Evolutionary conservation across 1,140 invertebrate genomes (phyloP), one percentile per base, ranked within the genome.

Genomic region (Drosophila lowei): DNA sequence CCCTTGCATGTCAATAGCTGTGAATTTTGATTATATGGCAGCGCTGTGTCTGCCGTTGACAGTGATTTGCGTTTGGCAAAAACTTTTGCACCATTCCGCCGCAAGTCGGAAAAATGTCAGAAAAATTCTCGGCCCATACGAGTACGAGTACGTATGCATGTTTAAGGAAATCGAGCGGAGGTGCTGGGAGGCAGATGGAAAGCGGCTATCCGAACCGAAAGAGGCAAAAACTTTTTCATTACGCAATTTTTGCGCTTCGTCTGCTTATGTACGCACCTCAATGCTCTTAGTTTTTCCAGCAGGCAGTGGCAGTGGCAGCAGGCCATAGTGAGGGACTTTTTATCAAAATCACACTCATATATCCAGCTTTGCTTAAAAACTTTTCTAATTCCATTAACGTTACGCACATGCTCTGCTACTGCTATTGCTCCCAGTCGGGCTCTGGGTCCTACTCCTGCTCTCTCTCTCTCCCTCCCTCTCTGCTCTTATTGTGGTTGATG

Each of bases 311-410:
- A 30, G 3, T 30, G 30, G 8, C 30, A 30, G 23, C 8, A 23
- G 42, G 44, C 15, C 74, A 72, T 46, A 48, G 46, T 65, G 25
- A 34, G 53, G 16, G 60, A 76, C 43, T 79, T 76, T 79, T 85
- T 84, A 78, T 75, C 58, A 79, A 72, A 85, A 77, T 81, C 77
- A 78, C 78, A 75, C 73, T 50, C 68, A 79, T 64, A 72, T 74
- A 72, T 83, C 59, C 47, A 44, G 77, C 70, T 71, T 88, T 88
- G 81, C 83, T 75, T 81, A 75, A 88, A 86, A 86, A 86, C 66
- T 86, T 86, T 86, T 86, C 83, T 86, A 86, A 86, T 86, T 86
- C 83, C 83, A 86, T 86, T 86, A 86, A 88, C 79, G 83, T 79
- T 72, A 88, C 83, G 78, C 83, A 86, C 84, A 86, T 88, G 83